Conservation (phyloP, 2,797 vertebrate species). For the Acrossocheilus wenchowensis region DNA sequence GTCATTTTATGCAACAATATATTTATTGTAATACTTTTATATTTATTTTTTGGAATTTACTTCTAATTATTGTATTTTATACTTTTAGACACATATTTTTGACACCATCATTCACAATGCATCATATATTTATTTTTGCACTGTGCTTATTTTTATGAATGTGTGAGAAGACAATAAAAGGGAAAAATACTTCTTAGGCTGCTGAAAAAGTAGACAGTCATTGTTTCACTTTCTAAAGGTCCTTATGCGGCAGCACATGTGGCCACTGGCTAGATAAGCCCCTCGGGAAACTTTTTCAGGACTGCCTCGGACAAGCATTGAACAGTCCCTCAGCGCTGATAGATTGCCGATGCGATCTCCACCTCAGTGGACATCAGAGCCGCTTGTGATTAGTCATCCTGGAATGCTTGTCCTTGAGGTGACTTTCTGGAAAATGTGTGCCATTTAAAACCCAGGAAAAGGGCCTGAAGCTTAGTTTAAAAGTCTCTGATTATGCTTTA, state of each 20-base stretch:
- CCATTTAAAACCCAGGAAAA: background rate
- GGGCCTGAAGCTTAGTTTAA: background rate
- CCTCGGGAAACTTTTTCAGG: background rate
- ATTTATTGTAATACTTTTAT: background rate
- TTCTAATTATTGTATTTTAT: background rate
- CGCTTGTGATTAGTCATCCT: constrained; percentile 37
- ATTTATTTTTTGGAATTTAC: background rate
- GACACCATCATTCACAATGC: background rate
- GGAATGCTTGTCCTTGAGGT: constrained; percentile 25
- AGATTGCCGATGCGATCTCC: constrained; percentile 36
- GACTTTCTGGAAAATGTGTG: constrained; percentile 27
- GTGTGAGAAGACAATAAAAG: background rate
- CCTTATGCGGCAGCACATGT: background rate
- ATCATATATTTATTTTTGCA: background rate
- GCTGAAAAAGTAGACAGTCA: background rate
- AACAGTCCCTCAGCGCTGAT: background rate
- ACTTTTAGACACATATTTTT: background rate
- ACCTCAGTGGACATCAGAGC: constrained; percentile 43
- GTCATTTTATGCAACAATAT: no score
- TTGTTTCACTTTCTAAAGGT: background rate
- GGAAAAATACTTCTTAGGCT: background rate
- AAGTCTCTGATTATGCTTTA: background rate
- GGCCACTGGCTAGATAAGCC: constrained; percentile 16
- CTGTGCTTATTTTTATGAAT: background rate
- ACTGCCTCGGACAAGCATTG: constrained; percentile 8